phyloP scores from a whole-genome alignment of 2,113 vertebrate species.

The Myodes glareolus region DNA sequence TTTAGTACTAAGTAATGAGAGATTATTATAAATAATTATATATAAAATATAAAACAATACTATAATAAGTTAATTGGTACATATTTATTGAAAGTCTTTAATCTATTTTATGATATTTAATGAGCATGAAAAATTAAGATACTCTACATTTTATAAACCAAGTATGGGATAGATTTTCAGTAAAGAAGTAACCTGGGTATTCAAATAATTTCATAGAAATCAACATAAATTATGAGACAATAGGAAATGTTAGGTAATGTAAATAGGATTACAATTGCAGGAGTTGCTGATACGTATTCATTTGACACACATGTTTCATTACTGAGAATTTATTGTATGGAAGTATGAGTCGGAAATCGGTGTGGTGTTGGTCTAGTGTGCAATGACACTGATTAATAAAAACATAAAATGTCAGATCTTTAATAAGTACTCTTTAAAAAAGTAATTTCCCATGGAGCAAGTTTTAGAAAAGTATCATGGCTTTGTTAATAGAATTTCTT shows the following conservation, averaged over 20 bases:
- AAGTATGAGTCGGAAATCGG: background rate
- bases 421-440: background rate
- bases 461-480: background rate
- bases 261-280: background rate
- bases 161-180: background rate
- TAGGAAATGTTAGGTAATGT: background rate
- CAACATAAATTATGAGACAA: background rate
- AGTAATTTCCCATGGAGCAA: background rate
- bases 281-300: background rate
- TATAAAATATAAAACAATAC: background rate
- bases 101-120: background rate
- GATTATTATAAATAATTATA: background rate
- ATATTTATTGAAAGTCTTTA: background rate
- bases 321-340: background rate
- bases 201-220: background rate
- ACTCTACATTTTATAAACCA: background rate
- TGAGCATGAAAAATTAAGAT: background rate
- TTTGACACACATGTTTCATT: background rate
- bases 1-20: background rate
- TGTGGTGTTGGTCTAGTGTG: background rate
- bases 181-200: background rate
- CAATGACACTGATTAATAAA: background rate
- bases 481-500: background rate
- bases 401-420: background rate
- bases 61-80: background rate